phyloP scores from a whole-genome alignment of 2,888 invertebrate species.

The Leucophora obtusa region DNA sequence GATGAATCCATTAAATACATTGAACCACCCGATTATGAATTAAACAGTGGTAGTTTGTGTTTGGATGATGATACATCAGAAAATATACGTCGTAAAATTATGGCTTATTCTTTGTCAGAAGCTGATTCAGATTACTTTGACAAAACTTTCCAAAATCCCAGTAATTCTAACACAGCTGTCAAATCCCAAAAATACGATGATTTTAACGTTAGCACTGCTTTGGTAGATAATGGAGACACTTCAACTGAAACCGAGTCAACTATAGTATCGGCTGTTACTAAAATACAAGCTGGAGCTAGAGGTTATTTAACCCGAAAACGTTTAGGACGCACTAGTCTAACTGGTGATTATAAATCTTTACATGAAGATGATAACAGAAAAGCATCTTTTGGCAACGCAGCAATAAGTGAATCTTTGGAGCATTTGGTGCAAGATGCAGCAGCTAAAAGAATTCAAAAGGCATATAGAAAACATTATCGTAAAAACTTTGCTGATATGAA shows the following conservation, averaged over 20 bases:
- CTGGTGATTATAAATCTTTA: conserved; percentile 68
- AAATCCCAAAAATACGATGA: conserved; percentile 68
- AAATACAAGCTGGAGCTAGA: conserved; percentile 76
- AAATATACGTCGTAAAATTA: conserved; percentile 74
- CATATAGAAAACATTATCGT: conserved; percentile 66
- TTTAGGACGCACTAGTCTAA: conserved; percentile 71
- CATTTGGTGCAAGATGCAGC: conserved; percentile 73
- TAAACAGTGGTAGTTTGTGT: conserved; percentile 66
- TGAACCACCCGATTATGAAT: conserved; percentile 54
- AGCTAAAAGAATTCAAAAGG: conserved; percentile 70
- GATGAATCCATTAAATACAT: conserved; percentile 67
- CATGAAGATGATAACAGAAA: conserved; percentile 68
- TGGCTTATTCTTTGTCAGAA: conserved; percentile 76
- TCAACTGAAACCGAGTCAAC: conserved; percentile 78
- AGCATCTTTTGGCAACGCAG: conserved; percentile 75
- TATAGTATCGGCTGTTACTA: conserved; percentile 75
- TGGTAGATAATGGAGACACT: conserved; percentile 71
- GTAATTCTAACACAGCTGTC: conserved; percentile 13
- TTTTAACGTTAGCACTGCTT: conserved; percentile 74
- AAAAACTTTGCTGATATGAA: background rate
- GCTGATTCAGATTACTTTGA: conserved; percentile 75
- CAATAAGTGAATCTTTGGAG: conserved; percentile 76
- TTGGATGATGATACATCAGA: conserved; percentile 72
- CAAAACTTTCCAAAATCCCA: conserved; percentile 54
- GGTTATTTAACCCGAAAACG: conserved; percentile 74